A percentile compares a stretch with the other conserved stretches of the same genome.
phyloP scores from a whole-genome alignment of 2,113 vertebrate species.

The Rhinolophus ferrumequinum region DNA sequence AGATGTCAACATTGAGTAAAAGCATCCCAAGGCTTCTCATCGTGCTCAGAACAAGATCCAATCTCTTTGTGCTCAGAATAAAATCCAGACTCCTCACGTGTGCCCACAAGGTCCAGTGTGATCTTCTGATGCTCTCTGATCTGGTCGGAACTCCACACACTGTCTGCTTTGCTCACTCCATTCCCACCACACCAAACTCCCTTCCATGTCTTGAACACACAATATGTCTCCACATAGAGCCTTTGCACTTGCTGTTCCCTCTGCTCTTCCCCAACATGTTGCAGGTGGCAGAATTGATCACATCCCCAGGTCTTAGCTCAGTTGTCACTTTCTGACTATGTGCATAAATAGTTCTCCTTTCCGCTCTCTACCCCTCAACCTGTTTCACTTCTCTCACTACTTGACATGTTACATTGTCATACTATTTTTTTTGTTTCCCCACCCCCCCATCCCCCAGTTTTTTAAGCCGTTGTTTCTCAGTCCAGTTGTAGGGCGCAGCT shows the following conservation, averaged over 20 bases:
- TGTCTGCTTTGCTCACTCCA: no score
- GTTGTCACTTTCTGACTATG: rapidly evolving
- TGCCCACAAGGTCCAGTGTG: rapidly evolving
- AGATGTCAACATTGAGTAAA: not conserved
- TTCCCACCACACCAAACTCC: not conserved
- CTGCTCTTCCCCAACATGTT: not conserved
- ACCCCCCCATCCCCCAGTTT: no score
- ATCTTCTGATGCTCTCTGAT: not conserved
- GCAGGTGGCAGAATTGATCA: not conserved
- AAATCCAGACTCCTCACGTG: not conserved
- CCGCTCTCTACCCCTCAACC: not conserved
- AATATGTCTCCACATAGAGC: rapidly evolving
- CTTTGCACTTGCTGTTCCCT: not conserved
- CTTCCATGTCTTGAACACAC: not conserved
- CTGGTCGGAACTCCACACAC: not conserved
- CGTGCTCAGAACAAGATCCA: not conserved
- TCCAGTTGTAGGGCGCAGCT: no score
- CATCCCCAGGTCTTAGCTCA: not conserved
- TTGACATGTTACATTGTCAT: no score
- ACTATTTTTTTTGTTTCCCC: no score
- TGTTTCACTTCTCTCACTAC: not conserved
- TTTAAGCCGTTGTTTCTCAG: no score
- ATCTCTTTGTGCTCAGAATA: not conserved
- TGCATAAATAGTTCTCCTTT: rapidly evolving
- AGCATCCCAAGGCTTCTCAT: not conserved